Base-by-base conservation (phyloP, 2,888 invertebrate genomes). In the Globia sparganii region DNA sequence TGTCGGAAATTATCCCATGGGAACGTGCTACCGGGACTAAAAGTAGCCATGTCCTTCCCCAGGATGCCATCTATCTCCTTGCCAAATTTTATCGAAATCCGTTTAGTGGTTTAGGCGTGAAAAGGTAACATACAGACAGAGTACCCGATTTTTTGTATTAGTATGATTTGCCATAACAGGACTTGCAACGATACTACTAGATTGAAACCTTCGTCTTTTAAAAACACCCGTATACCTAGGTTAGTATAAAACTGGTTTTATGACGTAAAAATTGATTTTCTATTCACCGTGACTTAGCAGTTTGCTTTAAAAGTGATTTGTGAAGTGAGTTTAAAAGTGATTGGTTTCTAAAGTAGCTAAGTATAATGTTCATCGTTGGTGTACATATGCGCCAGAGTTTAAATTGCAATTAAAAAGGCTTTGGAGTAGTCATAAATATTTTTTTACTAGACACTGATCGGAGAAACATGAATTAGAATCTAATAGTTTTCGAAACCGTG, bases 201-300 rank as follows among this genome's bases (percentile, higher is more conserved):
- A 73, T 37, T 18, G 15, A 37, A 25, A 31, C 64, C 37, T 49
- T 49, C 21, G 46, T 18, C 5, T 46, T 49, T 2, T 49, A 49
- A 49, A 49, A 49, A 49, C 49, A 49, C 49, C 49, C 49, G 46
- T 1, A 46, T 46, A 46, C 46, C 46, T 49, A 49, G 49, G 49
- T 21, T 49, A 21, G 28, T 21, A 58, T 62, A 4, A 43, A 71
- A 64, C 71, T n/a, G 18, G 76, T 64, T 71, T 67, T 18, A 43
- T 70, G 37, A 58, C 31, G 69, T 72, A 49, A 15, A 49, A 46
- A 25, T 34, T 25, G 28, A 49, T 66, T 69, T 59, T 18, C 13
- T 21, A 64, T 71, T 53, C 70, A 67, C 25, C 15, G 66, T 81
- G 82, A 81, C 70, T 46, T 37, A 21, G 67, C 70, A 43, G 49